phyloP scores from a whole-genome alignment of 2,888 invertebrate species.

The Mesorhabditis belari region DNA sequence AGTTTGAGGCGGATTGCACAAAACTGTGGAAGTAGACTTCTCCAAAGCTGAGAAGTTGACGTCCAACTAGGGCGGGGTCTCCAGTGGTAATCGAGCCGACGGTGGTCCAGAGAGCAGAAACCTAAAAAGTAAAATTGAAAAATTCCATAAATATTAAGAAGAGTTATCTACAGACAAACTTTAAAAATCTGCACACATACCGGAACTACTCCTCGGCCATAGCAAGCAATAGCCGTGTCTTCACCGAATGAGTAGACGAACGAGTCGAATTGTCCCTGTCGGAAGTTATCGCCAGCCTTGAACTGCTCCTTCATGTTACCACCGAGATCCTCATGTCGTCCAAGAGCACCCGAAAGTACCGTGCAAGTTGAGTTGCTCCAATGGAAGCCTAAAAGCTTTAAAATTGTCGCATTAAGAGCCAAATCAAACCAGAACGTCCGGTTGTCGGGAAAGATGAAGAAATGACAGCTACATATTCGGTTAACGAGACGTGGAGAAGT shows the following conservation, averaged over 20 bases:
- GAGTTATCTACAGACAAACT: neutral
- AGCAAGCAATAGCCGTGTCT: conserved; percentile 42
- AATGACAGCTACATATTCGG: conserved; percentile 44
- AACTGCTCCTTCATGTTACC: conserved; percentile 32
- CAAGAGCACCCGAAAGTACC: conserved; percentile 45
- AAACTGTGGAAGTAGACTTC: conserved; percentile 20
- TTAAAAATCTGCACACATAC: neutral
- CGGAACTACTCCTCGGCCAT: conserved; percentile 23
- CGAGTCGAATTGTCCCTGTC: conserved; percentile 50
- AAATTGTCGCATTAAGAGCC: neutral
- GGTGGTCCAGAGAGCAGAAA: conserved; percentile 14
- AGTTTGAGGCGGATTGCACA: conserved; percentile 7
- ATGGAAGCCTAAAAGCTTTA: conserved; percentile 37
- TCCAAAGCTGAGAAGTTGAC: conserved; percentile 19
- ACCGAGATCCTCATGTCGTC: conserved; percentile 20
- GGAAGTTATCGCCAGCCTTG: conserved; percentile 38
- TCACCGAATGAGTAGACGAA: conserved; percentile 37
- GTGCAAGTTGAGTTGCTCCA: conserved; percentile 51
- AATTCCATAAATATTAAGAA: too few relatives aligned
- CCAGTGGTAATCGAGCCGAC: conserved; percentile 14
- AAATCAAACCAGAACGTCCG: conserved; percentile 35
- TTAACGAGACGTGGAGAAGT: conserved; percentile 35
- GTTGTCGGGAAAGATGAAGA: conserved; percentile 31
- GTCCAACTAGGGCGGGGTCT: conserved; percentile 26
- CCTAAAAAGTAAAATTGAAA: conserved; percentile 20